These are phyloP conservation scores for Euura lappo DNA, from an alignment of 1,140 invertebrate genomes.

Conservation along the genomic window DNA sequence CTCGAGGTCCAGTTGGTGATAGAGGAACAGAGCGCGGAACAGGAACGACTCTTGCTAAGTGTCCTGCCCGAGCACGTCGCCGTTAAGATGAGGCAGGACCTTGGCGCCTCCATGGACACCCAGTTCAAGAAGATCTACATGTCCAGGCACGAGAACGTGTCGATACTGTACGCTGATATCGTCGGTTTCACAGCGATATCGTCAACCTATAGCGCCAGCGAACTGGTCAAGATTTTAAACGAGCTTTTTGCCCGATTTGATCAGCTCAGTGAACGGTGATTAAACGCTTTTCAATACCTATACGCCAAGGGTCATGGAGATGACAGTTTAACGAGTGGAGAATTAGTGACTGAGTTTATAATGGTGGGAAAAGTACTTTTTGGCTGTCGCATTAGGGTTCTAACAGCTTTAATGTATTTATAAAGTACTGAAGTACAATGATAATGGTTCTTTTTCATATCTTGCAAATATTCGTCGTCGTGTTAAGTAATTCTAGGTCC, in stretches of 20 bases:
- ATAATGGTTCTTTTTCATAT: no score
- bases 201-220: slow-evolving; percentile 91
- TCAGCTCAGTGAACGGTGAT: slow-evolving; percentile 74
- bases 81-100: slow-evolving; percentile 90
- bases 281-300: background rate
- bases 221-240: slow-evolving; percentile 92
- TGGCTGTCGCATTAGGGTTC: no score
- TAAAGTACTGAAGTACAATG: no score
- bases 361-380: no score
- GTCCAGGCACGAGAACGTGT: slow-evolving; percentile 96
- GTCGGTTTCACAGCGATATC: slow-evolving; percentile 95
- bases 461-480: no score
- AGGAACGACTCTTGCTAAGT: slow-evolving; percentile 89
- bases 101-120: slow-evolving; percentile 83
- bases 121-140: slow-evolving; percentile 98
- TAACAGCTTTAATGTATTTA: no score
- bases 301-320: no score
- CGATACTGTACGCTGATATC: slow-evolving; percentile 92
- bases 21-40: slow-evolving; percentile 89
- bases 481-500: no score
- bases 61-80: slow-evolving; percentile 95
- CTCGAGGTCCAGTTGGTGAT: slow-evolving; percentile 90
- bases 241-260: slow-evolving; percentile 94
- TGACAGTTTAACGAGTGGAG: no score
- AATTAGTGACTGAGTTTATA: no score